phyloP scores from a whole-genome alignment of 2,797 vertebrate species.

The Gymnoscopelus braueri region DNA sequence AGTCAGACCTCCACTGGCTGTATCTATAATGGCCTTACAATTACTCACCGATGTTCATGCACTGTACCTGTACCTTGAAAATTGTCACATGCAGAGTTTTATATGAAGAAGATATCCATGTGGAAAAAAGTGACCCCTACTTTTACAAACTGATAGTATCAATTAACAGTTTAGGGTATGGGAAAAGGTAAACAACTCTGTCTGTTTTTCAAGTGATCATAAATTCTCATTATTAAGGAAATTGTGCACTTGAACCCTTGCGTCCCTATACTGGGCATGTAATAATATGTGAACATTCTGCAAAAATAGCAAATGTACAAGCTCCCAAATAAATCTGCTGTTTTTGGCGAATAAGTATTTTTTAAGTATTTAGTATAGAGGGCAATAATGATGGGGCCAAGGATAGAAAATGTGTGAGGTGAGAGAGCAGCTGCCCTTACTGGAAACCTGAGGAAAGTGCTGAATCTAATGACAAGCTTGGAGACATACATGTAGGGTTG shows the following conservation, averaged over 20 bases:
- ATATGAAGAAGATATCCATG: not conserved
- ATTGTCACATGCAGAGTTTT: not conserved
- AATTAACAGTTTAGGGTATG: too few species aligned
- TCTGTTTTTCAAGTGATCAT: too few species aligned
- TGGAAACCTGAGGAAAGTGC: slow-evolving; percentile 14
- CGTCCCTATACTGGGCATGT: too few species aligned
- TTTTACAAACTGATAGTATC: too few species aligned
- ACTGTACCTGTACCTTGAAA: slow-evolving; percentile 3
- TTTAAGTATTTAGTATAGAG: not conserved
- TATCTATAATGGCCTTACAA: slow-evolving; percentile 16
- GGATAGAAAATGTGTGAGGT: not conserved
- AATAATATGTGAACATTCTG: too few species aligned
- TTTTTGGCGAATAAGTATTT: not conserved
- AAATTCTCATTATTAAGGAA: too few species aligned
- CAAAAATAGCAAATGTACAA: too few species aligned
- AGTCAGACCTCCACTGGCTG: slow-evolving; percentile 29
- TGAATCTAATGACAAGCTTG: slow-evolving; percentile 7
- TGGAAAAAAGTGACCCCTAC: too few species aligned
- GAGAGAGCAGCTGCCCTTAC: slow-evolving; percentile 9
- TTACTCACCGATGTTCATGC: slow-evolving; percentile 13
- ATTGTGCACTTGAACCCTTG: too few species aligned
- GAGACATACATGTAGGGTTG: slow-evolving; percentile 5
- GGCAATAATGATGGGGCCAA: not conserved
- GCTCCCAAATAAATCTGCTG: not conserved
- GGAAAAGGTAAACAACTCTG: too few species aligned